Evolutionary conservation across 2,797 vertebrate genomes (phyloP), one percentile per base, ranked within the genome.

Genomic region (Argyrosomus regius): DNA sequence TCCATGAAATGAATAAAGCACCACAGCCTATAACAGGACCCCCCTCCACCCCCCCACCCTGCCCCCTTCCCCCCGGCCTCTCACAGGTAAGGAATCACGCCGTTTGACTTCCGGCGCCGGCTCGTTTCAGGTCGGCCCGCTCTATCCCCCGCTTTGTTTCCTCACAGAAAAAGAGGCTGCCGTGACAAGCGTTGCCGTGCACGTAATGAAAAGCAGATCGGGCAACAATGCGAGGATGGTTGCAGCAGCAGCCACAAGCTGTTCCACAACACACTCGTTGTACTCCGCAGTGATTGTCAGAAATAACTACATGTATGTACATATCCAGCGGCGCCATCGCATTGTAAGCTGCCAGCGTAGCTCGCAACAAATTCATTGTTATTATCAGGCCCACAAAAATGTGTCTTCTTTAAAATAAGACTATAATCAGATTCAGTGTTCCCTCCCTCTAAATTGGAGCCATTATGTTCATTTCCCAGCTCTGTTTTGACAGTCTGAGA

Each of bases 1-100:
- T 96, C 96, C 96, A 96, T 98, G 97, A 98, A 98, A 99, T 99
- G 98, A 99, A 98, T 96, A 99, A 99, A 98, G 96, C 97, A 96
- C 97, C 97, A 95, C 98, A 99, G 95, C 96, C 98, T 97, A 96
- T 97, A 97, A 96, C 97, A 93, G 97, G 96, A 97, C 94, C 96
- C 95, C 96, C 96, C 84, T 94, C 96, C 76, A 94, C 92, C 93
- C 97, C 97, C 97, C 89, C 98, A 97, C 95, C 97, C 97, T 3
- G 96, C 97, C 94, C 96, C 97, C 85, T 98, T n/a, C n/a, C 97
- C 96, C 98, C 98, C 1, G 97, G 97, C 95, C 96, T 99, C 84
- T 95, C 97, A 89, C 98, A 98, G 98, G 98, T 99, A 96, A 94
- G 69, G 4, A 54, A 31, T 11, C 6, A 1, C 13, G 8, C 6